Evolutionary conservation across 2,888 invertebrate genomes (phyloP), one percentile per base, ranked within the genome.

Genomic region (Lycia hirtaria): DNA sequence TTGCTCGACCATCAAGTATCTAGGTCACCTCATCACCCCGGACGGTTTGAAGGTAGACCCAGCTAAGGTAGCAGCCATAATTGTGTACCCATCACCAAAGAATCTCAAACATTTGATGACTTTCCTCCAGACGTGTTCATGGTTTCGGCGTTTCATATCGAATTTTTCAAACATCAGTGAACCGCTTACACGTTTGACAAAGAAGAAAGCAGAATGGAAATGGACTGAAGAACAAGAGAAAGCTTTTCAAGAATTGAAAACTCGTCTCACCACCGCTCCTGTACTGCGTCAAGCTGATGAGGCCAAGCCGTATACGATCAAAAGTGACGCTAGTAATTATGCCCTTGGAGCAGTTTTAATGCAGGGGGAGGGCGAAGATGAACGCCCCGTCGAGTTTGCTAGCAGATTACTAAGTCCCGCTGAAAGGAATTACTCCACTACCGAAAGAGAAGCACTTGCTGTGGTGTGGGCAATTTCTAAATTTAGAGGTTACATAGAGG

Each of bases 401-500:
- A 68, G 68, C 22, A 37, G 60, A 20, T 15, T 60, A n/a, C 9
- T 60, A 12, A 50, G 0, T 4, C 26, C 43, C 7, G 52, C 63
- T 3, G 60, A 63, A 40, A 10, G 50, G 7, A 64, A 64, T 15
- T 64, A 60, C 15, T 41, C 56, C 0, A 55, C 52, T 0, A 63
- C 62, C 0, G 62, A 60, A 19, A 30, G 51, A 33, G 62, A 59
- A 26, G 62, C 62, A 1, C 44, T 59, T 0, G 59, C 59, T 0
- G 33, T 51, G 4, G 57, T 65, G 0, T 68, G 61, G 62, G 63
- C 64, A 0, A 24, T 64, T 0, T n/a, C 24, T 1, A 64, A 59
- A 9, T 65, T 67, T 28, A 9, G 68, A 17, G 66, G 82, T 69
- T 54, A 65, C 81, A 60, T 69, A 80, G 37, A 82, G 75, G 28